Evolutionary conservation across 1,140 invertebrate genomes (phyloP).

Genomic region (Aphaenogaster ashmeadi): DNA sequence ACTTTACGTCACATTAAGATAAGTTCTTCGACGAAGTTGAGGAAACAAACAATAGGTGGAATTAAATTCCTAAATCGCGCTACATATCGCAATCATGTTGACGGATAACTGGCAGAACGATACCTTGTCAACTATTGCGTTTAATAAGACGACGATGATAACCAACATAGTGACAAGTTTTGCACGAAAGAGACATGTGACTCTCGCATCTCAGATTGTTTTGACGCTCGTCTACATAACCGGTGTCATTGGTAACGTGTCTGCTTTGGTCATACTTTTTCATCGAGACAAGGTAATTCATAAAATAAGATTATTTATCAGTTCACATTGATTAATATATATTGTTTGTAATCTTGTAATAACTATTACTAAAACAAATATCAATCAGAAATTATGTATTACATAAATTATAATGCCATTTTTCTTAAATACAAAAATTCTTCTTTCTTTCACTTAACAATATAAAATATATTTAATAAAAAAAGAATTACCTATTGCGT

Average conservation of each 20-base stretch:
- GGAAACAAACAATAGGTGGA: not conserved
- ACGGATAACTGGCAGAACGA: constrained; percentile 59
- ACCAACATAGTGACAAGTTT: not conserved
- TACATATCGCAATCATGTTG: constrained; percentile 53
- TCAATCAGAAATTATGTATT: not conserved
- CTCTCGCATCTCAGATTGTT: constrained; percentile 83
- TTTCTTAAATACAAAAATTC: not conserved
- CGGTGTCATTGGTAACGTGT: constrained; percentile 89
- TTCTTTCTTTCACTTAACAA: not conserved
- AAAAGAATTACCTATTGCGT: not conserved
- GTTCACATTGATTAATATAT: not conserved
- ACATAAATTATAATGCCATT: not conserved
- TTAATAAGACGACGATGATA: constrained; percentile 19
- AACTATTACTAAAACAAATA: not conserved
- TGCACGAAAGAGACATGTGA: constrained; percentile 80
- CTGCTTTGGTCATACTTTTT: constrained; percentile 89
- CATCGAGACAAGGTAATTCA: constrained; percentile 85
- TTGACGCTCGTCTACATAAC: constrained; percentile 88
- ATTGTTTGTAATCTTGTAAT: not conserved
- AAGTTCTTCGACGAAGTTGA: constrained; percentile 13
- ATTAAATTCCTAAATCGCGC: not conserved
- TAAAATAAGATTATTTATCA: not conserved
- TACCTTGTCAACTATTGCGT: constrained; percentile 38
- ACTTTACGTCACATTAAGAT: constrained; percentile 5
- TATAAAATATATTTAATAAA: not conserved